These are phyloP conservation scores for Argynnis bischoffii DNA, from an alignment of 2,888 invertebrate species.

Conservation along the genomic window DNA sequence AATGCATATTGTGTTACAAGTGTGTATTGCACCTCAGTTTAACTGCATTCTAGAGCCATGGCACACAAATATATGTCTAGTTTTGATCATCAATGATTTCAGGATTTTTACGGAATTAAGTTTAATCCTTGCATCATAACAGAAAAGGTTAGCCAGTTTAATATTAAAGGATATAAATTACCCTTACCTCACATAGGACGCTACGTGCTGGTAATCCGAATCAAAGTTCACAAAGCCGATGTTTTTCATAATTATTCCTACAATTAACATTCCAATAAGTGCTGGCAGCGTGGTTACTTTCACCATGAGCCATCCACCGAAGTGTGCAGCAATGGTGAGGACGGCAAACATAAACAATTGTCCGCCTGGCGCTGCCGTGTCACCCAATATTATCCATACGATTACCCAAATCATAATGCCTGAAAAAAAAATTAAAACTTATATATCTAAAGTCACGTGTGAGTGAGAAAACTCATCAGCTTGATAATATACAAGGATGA, in stretches of 20 bases:
- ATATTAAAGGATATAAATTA: background rate
- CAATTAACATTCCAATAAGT: conserved; percentile 92
- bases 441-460: background rate
- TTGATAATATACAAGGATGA: background rate
- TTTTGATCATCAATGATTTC: too few relatives aligned
- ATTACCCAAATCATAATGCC: conserved; percentile 89
- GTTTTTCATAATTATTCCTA: conserved; percentile 89
- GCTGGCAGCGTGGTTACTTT: conserved; percentile 90
- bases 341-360: conserved; percentile 90
- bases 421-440: conserved; percentile 44
- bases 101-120: too few relatives aligned
- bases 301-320: conserved; percentile 91
- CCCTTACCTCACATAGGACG: conserved; percentile 86
- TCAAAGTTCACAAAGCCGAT: conserved; percentile 88
- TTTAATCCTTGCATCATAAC: too few relatives aligned
- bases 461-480: background rate
- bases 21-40: too few relatives aligned
- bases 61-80: too few relatives aligned
- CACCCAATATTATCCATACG: conserved; percentile 88
- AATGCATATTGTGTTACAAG: too few relatives aligned
- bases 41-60: too few relatives aligned
- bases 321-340: conserved; percentile 88
- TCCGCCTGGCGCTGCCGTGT: conserved; percentile 91
- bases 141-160: background rate
- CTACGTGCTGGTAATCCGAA: conserved; percentile 84